A percentile compares a stretch with the other conserved stretches of the same genome.
Conservation (phyloP, 1,140 invertebrate species). For the Notospermus geniculatus region DNA sequence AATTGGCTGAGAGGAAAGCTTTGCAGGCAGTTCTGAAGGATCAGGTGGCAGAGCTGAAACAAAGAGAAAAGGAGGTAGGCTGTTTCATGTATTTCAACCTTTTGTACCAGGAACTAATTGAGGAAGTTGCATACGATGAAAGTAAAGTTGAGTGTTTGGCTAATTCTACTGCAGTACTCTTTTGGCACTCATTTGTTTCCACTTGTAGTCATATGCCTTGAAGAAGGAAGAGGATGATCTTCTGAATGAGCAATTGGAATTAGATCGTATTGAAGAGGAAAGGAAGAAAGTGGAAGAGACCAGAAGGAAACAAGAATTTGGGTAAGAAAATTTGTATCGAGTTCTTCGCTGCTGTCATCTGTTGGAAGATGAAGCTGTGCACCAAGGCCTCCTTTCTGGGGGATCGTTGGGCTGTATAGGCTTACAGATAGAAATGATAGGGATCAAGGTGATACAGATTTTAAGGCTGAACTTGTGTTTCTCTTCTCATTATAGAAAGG, state of each 20-base stretch:
- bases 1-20: constrained; percentile 37
- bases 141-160: too few species aligned
- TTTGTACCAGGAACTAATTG: too few species aligned
- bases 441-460: too few species aligned
- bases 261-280: constrained; percentile 45
- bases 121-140: too few species aligned
- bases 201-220: constrained; percentile 17
- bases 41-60: constrained; percentile 49
- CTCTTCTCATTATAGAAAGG: constrained; percentile 35
- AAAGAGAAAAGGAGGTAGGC: constrained; percentile 48
- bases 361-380: too few species aligned
- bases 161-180: too few species aligned
- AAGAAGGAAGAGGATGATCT: constrained; percentile 45
- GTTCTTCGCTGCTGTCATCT: neutral
- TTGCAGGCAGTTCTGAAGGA: constrained; percentile 43
- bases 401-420: too few species aligned
- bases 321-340: too few species aligned
- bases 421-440: too few species aligned
- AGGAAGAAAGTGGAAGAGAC: constrained; percentile 36
- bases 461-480: constrained; percentile 3
- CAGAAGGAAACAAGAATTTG: constrained; percentile 45
- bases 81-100: too few species aligned
- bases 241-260: constrained; percentile 44
- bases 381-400: too few species aligned
- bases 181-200: neutral